Evolutionary conservation across 2,888 invertebrate species (phyloP).

Genomic region (Ephialtes manifestator): DNA sequence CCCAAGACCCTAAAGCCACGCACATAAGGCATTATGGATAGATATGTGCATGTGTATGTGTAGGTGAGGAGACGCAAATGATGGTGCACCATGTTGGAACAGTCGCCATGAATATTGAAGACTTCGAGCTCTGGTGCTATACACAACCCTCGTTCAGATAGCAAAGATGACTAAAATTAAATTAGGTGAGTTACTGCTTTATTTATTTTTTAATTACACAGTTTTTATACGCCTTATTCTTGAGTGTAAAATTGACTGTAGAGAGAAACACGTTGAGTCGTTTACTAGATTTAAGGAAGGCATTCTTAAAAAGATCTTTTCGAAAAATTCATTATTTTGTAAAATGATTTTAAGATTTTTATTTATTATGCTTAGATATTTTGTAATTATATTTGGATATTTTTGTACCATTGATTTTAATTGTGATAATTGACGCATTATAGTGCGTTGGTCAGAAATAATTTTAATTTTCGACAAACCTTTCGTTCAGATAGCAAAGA

Average conservation of each 20-base stretch:
- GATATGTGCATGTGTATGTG: not conserved
- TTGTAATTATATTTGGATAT: no score
- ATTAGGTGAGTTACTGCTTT: not conserved
- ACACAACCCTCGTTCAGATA: not conserved
- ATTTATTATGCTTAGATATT: no score
- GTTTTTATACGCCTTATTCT: not conserved
- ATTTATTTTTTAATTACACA: not conserved
- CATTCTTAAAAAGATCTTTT: no score
- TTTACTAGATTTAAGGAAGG: no score
- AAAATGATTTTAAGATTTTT: no score
- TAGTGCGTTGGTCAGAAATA: no score
- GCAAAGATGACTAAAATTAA: not conserved
- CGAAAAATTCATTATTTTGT: no score
- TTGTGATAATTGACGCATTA: no score
- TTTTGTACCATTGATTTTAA: no score
- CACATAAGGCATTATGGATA: slow-evolving; percentile 36
- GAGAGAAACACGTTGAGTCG: no score
- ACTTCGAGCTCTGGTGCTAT: not conserved
- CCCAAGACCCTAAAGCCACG: slow-evolving; percentile 28
- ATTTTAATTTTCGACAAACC: no score
- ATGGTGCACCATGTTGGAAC: slow-evolving; percentile 36
- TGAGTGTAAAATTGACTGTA: no score
- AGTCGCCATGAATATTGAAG: slow-evolving; percentile 49
- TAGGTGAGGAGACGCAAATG: slow-evolving; percentile 7
- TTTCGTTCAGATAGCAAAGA: not conserved